Percentiles rank a stretch among this genome's conserved stretches.
Conservation (phyloP, 1,140 invertebrate species). For the Brachionus paranguensis region DNA sequence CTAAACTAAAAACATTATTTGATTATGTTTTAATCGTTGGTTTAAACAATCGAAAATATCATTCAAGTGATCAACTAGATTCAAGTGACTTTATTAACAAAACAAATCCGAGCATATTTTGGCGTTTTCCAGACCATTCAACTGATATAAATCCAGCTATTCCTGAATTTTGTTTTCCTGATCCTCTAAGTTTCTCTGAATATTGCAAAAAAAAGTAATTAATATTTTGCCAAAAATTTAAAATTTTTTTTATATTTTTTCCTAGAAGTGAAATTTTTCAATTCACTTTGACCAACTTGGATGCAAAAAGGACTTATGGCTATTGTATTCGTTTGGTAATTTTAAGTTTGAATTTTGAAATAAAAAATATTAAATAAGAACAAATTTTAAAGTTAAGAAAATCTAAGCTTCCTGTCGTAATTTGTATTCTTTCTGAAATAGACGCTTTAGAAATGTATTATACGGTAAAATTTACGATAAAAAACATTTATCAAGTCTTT, state of each 20-base stretch:
- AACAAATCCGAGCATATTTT: not conserved
- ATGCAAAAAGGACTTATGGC: slow-evolving; percentile 22
- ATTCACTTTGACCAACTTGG: slow-evolving; percentile 35
- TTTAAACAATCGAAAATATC: not conserved
- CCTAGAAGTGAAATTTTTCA: slow-evolving; percentile 23
- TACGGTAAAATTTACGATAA: not conserved
- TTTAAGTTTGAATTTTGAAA: not conserved
- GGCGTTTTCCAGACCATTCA: slow-evolving; percentile 4
- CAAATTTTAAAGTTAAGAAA: not conserved
- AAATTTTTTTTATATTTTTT: not conserved
- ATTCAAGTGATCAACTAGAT: not conserved
- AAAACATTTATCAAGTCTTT: not conserved
- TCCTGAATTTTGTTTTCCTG: slow-evolving; percentile 38
- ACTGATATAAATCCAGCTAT: not conserved
- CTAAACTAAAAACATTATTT: not conserved
- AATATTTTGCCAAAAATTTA: not conserved
- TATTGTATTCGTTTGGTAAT: slow-evolving; percentile 35
- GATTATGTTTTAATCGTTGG: slow-evolving; percentile 23
- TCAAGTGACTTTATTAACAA: slow-evolving; percentile 1
- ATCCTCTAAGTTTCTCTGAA: not conserved
- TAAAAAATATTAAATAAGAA: not conserved
- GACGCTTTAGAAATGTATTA: slow-evolving; percentile 39
- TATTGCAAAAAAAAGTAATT: slow-evolving; percentile 26
- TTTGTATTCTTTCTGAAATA: slow-evolving; percentile 22
- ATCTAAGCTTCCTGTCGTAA: slow-evolving; percentile 15